Percentiles rank a stretch among this genome's conserved stretches.
phyloP scores from a whole-genome alignment of 1,140 invertebrate genomes.

The Drosophila takahashii region DNA sequence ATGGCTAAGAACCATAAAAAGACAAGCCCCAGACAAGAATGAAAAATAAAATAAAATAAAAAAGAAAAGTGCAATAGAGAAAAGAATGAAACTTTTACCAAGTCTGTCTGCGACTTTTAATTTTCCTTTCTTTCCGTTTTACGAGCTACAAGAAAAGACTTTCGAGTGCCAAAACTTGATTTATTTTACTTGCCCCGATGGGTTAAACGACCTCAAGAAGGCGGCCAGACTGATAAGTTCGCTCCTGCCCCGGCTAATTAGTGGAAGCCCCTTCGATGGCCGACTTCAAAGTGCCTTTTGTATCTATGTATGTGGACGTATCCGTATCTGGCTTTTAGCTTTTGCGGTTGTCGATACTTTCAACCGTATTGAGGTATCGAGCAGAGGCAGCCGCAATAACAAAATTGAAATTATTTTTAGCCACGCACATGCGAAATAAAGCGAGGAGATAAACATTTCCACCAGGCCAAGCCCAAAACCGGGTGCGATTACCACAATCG shows the following conservation, averaged over 20 bases:
- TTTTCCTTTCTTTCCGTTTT: constrained; percentile 51
- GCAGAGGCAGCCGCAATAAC: constrained; percentile 5
- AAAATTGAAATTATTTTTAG: constrained; percentile 48
- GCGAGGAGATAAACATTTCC: constrained; percentile 44
- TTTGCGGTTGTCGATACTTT: constrained; percentile 35
- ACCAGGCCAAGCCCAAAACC: constrained; percentile 45
- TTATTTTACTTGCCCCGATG: constrained; percentile 32
- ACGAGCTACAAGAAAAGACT: constrained; percentile 36
- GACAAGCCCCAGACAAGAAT: constrained; percentile 29
- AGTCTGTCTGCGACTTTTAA: constrained; percentile 35
- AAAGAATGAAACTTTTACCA: constrained; percentile 40
- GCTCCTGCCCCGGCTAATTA: constrained; percentile 43
- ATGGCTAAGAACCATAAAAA: constrained; percentile 52
- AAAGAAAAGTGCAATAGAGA: constrained; percentile 28
- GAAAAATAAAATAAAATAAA: constrained; percentile 9
- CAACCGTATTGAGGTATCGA: background rate
- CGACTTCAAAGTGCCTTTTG: constrained; percentile 32
- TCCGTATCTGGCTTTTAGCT: constrained; percentile 34
- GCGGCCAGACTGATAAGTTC: constrained; percentile 34
- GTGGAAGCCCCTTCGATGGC: constrained; percentile 36
- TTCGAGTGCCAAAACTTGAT: constrained; percentile 47
- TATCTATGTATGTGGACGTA: constrained; percentile 1
- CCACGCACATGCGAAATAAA: constrained; percentile 50
- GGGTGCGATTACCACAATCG: constrained; percentile 37
- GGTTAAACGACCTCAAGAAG: constrained; percentile 40